Evolutionary conservation across 2,797 vertebrate genomes (phyloP).

Genomic region (Mycteria americana): DNA sequence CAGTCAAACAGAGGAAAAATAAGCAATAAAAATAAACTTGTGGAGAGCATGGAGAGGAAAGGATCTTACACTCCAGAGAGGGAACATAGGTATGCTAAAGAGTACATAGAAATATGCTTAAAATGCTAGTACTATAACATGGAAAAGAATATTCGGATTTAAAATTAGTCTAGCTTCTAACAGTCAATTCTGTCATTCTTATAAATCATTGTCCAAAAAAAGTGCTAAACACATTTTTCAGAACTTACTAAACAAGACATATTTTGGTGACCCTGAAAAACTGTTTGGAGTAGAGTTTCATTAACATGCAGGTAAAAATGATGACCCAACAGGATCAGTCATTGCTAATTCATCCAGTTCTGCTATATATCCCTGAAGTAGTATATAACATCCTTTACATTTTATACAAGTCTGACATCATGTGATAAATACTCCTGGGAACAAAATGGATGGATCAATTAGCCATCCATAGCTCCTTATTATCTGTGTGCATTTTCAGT

Average conservation of each 20-base stretch:
- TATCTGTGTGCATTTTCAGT: conserved; percentile 47
- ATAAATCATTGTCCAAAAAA: not conserved
- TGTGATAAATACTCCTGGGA: not conserved
- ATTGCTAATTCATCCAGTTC: not conserved
- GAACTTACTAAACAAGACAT: not conserved
- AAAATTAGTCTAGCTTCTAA: not conserved
- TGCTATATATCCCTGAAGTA: not conserved
- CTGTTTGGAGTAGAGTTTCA: not conserved
- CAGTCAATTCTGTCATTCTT: not conserved
- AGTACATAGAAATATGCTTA: not conserved
- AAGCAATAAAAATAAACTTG: not conserved
- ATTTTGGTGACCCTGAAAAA: not conserved
- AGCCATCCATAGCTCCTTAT: not conserved
- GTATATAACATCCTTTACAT: not conserved
- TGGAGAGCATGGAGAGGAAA: not conserved
- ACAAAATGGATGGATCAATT: conserved; percentile 1
- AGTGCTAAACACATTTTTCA: not conserved
- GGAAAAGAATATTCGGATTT: not conserved
- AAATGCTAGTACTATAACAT: not conserved
- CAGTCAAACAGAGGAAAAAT: not conserved
- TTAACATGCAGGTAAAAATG: not conserved
- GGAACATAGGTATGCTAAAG: not conserved
- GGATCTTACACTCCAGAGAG: not conserved
- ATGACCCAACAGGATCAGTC: not conserved
- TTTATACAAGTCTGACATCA: conserved; percentile 32